Percentiles rank a stretch among this genome's conserved stretches.
Conservation (phyloP, 2,797 vertebrate genomes). For the Myioborus melanocephalus region DNA sequence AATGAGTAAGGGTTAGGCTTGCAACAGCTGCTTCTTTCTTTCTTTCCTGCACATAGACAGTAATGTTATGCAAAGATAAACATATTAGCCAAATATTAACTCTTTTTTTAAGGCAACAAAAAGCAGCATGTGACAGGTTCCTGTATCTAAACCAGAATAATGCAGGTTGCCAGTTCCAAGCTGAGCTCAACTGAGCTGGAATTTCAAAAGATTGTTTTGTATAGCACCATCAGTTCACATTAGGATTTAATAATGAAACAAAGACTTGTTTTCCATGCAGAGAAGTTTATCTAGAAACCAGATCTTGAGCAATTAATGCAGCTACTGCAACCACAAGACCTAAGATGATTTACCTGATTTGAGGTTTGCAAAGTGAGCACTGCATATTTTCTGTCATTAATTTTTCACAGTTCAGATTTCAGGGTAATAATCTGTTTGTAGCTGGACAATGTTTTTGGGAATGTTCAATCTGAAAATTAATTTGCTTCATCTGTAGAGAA, state of each 20-base stretch:
- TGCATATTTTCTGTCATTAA: slow-evolving; percentile 17
- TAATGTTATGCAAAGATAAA: slow-evolving; percentile 60
- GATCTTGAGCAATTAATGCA: slow-evolving; percentile 45
- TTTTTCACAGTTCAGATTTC: slow-evolving; percentile 44
- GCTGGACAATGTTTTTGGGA: slow-evolving; percentile 2
- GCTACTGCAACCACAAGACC: background rate
- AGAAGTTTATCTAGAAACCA: slow-evolving; percentile 36
- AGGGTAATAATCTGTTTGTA: slow-evolving; percentile 1
- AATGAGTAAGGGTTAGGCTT: slow-evolving; percentile 60
- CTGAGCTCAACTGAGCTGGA: background rate
- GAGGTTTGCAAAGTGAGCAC: slow-evolving; percentile 9
- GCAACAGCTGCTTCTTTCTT: slow-evolving; percentile 65
- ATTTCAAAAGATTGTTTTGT: background rate
- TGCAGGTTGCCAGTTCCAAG: background rate
- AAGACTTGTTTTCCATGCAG: slow-evolving; percentile 15
- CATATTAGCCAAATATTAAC: slow-evolving; percentile 59
- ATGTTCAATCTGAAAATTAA: slow-evolving; percentile 32
- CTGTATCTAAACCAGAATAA: background rate
- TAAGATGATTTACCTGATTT: slow-evolving; percentile 38
- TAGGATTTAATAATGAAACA: slow-evolving; percentile 41
- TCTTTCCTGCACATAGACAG: slow-evolving; percentile 32
- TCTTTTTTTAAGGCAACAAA: slow-evolving; percentile 1
- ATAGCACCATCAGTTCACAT: background rate
- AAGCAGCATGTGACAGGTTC: background rate
- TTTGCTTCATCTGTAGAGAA: slow-evolving; percentile 16